A percentile compares a stretch with the other conserved stretches of the same genome.
phyloP scores from a whole-genome alignment of 2,113 vertebrate genomes.

The Rynchops niger region DNA sequence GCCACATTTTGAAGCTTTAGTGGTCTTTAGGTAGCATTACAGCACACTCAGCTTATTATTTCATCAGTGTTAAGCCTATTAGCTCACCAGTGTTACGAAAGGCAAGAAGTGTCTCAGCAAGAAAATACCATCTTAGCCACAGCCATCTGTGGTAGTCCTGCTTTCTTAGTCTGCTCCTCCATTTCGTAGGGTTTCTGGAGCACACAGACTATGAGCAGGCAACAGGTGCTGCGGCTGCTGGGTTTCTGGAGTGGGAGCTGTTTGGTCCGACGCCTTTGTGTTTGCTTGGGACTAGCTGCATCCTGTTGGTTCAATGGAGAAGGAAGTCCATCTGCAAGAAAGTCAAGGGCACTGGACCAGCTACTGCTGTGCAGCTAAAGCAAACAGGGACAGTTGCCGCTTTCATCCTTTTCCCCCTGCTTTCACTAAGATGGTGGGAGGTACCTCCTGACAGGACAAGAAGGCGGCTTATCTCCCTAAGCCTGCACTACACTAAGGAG shows the following conservation, averaged over 20 bases:
- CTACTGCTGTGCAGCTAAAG: not conserved
- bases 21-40: not conserved
- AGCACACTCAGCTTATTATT: not conserved
- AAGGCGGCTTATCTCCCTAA: not conserved
- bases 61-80: not conserved
- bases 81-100: not conserved
- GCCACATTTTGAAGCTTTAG: not conserved
- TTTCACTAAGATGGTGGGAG: not conserved
- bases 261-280: not conserved
- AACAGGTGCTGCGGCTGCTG: not conserved
- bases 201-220: not conserved
- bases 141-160: not conserved
- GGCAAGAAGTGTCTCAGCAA: not conserved
- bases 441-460: not conserved
- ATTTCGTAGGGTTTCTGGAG: not conserved
- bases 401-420: not conserved
- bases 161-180: not conserved
- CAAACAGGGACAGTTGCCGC: not conserved
- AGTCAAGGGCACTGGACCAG: not conserved
- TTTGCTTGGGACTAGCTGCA: not conserved
- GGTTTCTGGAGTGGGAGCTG: not conserved
- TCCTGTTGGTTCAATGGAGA: accelerated
- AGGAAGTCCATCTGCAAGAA: not conserved
- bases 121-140: not conserved
- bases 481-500: not conserved